Percentiles rank a stretch among this genome's conserved stretches.
These are phyloP conservation scores for Chironomus riparius DNA, from an alignment of 2,888 invertebrate species.

Conservation along the genomic window DNA sequence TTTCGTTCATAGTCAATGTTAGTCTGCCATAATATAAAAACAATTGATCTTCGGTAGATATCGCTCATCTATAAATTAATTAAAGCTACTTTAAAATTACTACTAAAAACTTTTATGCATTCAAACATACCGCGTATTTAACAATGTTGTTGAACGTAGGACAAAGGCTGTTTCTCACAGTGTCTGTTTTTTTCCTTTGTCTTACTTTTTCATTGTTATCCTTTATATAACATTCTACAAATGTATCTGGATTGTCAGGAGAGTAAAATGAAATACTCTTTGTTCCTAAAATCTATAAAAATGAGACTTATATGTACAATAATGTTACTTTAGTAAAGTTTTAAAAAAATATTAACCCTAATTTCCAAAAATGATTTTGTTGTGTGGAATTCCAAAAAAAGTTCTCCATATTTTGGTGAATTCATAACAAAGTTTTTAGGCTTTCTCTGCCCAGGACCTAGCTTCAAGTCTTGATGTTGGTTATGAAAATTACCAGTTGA, in stretches of 20 bases:
- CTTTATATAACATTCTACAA: conserved; percentile 86
- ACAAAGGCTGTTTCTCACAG: conserved; percentile 69
- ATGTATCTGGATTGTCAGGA: conserved; percentile 73
- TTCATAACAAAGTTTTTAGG: conserved; percentile 61
- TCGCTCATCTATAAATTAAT: conserved; percentile 51
- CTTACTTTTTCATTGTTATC: conserved; percentile 75
- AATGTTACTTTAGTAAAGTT: neutral
- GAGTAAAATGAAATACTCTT: conserved; percentile 59
- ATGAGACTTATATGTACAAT: neutral
- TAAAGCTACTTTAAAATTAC: neutral
- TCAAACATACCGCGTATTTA: conserved; percentile 57
- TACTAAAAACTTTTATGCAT: neutral
- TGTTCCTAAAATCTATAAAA: conserved; percentile 52
- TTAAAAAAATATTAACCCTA: neutral
- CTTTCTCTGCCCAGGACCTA: conserved; percentile 75
- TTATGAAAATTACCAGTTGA: neutral
- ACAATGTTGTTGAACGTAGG: conserved; percentile 83
- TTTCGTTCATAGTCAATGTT: conserved; percentile 84
- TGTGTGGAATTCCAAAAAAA: conserved; percentile 68
- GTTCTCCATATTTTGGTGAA: conserved; percentile 65
- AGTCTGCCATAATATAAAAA: conserved; percentile 89
- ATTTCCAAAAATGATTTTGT: conserved; percentile 14
- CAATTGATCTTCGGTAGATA: conserved; percentile 67
- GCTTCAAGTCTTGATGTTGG: conserved; percentile 35
- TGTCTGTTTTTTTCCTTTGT: conserved; percentile 85